Evolutionary conservation across 2,888 invertebrate species (phyloP).

Genomic region (Diaperis boleti): DNA sequence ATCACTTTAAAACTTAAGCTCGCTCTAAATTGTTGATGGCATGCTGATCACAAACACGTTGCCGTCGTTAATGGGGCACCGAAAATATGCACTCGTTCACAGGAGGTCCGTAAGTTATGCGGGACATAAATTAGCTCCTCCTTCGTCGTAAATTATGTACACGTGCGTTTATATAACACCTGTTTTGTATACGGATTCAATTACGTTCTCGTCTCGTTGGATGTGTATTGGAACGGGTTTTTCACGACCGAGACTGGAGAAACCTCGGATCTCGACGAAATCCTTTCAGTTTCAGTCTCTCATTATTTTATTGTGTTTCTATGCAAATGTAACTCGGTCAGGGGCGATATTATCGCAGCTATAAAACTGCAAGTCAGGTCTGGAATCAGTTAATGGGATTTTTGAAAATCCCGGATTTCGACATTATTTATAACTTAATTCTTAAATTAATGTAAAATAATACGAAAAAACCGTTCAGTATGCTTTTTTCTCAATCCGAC

Average conservation of each 20-base stretch:
- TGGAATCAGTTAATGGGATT: background rate
- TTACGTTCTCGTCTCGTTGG: constrained; percentile 13
- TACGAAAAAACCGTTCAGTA: too few species aligned
- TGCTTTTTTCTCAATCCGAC: too few species aligned
- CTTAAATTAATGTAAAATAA: too few species aligned
- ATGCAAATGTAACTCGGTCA: constrained; percentile 23
- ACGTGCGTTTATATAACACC: constrained; percentile 32
- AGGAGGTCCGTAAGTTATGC: constrained; percentile 10
- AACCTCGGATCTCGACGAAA: constrained; percentile 13
- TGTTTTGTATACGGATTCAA: constrained; percentile 23
- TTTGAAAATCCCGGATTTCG: background rate
- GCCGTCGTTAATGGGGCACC: background rate
- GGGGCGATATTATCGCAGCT: constrained; percentile 11
- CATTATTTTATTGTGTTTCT: constrained; percentile 27
- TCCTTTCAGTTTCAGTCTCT: constrained; percentile 20
- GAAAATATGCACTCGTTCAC: constrained; percentile 12
- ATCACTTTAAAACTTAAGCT: constrained; percentile 23
- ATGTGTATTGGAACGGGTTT: constrained; percentile 11
- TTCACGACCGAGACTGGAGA: background rate
- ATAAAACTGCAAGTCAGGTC: constrained; percentile 8
- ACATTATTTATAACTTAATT: background rate
- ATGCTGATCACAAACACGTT: constrained; percentile 3
- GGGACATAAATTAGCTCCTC: constrained; percentile 16
- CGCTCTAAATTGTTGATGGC: constrained; percentile 17
- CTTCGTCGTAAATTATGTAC: constrained; percentile 21